Evolutionary conservation across 2,113 vertebrate genomes (phyloP).

Genomic region (Nothocercus nigrocapillus): DNA sequence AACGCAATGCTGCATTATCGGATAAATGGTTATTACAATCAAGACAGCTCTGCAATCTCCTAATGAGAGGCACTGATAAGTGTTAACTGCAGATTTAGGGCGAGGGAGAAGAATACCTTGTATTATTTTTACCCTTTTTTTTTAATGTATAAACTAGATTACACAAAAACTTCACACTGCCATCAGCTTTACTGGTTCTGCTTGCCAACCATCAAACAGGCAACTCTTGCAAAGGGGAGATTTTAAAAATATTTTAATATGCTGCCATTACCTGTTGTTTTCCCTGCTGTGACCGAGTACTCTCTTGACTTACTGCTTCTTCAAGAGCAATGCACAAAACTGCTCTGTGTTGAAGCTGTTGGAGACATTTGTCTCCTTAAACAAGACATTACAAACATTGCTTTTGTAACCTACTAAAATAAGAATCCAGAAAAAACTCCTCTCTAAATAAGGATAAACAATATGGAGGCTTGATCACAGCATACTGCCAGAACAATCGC

Average conservation of each 20-base stretch:
- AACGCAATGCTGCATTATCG: conserved; percentile 36
- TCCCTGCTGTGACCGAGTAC: neutral
- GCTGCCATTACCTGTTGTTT: neutral
- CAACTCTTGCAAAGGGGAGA: neutral
- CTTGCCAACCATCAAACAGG: neutral
- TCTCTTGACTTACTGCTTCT: neutral
- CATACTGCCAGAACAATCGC: conserved; percentile 39
- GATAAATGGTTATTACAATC: conserved; percentile 64
- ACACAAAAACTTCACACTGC: neutral
- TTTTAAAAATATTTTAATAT: neutral
- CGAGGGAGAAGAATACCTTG: neutral
- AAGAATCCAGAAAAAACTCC: conserved; percentile 38
- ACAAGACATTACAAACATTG: conserved; percentile 40
- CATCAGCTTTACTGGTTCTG: neutral
- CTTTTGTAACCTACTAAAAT: conserved; percentile 38
- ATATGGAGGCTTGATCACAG: conserved; percentile 43
- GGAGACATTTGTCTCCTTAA: conserved; percentile 56
- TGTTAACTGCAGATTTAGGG: neutral
- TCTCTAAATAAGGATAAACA: conserved; percentile 55
- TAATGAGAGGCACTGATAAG: conserved; percentile 50
- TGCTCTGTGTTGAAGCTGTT: conserved; percentile 24
- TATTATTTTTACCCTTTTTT: neutral
- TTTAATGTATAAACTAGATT: neutral
- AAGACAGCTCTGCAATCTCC: conserved; percentile 24
- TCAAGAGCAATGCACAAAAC: neutral